Conservation (phyloP, 2,888 invertebrate genomes). For the Eupelmus urozonus region DNA sequence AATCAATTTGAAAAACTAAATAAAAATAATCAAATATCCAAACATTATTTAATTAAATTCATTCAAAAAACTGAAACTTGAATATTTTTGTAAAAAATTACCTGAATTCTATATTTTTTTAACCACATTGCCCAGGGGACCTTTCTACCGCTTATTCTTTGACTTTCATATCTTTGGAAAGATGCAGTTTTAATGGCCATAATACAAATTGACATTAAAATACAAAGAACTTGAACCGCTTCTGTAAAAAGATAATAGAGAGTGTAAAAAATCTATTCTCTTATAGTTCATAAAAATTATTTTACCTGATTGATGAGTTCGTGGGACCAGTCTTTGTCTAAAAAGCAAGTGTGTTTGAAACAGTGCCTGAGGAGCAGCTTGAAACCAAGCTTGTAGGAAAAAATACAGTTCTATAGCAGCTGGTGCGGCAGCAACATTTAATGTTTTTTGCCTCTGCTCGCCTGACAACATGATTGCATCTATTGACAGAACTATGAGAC, state of each 20-base stretch:
- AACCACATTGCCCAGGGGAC: conserved; percentile 85
- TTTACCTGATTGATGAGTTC: conserved; percentile 83
- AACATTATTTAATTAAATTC: not conserved
- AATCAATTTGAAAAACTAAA: not conserved
- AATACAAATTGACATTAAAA: conserved; percentile 83
- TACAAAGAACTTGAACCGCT: conserved; percentile 83
- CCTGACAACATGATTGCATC: conserved; percentile 84
- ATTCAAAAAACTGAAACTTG: not conserved
- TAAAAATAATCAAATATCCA: not conserved
- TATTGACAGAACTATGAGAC: conserved; percentile 87
- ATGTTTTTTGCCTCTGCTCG: conserved; percentile 81
- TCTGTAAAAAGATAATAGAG: conserved; percentile 78
- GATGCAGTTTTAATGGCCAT: conserved; percentile 85
- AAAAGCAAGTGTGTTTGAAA: conserved; percentile 84
- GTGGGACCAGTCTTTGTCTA: conserved; percentile 78
- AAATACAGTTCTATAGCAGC: conserved; percentile 87
- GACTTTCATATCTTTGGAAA: conserved; percentile 88
- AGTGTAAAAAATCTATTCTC: not conserved
- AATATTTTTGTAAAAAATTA: conserved; percentile 47
- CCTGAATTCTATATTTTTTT: conserved; percentile 72
- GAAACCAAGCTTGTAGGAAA: conserved; percentile 87
- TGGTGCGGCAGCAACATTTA: conserved; percentile 81
- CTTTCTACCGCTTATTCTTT: conserved; percentile 84
- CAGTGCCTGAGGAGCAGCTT: conserved; percentile 86
- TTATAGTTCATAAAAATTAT: conserved; percentile 3